Conservation (phyloP, 2,797 vertebrate species). For the Petrocephalus schoutedeni region DNA sequence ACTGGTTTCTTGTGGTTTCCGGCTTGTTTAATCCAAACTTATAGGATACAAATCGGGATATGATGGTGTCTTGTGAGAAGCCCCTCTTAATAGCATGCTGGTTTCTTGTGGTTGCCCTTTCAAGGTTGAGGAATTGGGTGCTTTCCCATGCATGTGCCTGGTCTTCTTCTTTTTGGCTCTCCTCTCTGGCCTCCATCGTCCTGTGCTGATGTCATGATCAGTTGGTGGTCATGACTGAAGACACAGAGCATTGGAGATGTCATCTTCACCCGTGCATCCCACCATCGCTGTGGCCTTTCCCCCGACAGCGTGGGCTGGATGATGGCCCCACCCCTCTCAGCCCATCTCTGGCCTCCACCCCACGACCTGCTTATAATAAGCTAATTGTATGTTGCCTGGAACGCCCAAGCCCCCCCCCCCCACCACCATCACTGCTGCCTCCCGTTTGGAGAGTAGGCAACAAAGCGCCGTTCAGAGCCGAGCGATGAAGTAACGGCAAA, state of each 20-base stretch:
- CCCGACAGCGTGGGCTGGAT: background rate
- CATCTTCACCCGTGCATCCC: background rate
- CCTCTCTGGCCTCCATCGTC: background rate
- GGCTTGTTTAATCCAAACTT: background rate
- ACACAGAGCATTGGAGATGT: background rate
- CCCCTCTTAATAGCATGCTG: background rate
- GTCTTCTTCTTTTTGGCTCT: background rate
- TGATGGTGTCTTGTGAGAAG: background rate
- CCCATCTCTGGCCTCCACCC: background rate
- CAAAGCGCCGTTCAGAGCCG: background rate
- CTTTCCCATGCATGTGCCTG: background rate
- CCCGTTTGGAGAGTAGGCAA: background rate
- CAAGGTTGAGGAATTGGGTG: background rate
- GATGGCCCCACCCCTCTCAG: background rate
- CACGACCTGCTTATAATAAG: background rate
- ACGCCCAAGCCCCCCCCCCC: background rate
- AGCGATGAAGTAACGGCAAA: background rate
- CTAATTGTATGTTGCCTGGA: constrained; percentile 8
- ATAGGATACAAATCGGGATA: background rate
- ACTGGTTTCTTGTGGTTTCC: background rate
- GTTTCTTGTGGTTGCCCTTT: background rate
- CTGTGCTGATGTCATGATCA: background rate
- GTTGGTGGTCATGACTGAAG: background rate
- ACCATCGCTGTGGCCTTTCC: background rate
- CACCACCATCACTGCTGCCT: background rate